Evolutionary conservation across 2,113 vertebrate species (phyloP), one percentile per base, ranked within the genome.

Genomic region (Polypterus bichir): DNA sequence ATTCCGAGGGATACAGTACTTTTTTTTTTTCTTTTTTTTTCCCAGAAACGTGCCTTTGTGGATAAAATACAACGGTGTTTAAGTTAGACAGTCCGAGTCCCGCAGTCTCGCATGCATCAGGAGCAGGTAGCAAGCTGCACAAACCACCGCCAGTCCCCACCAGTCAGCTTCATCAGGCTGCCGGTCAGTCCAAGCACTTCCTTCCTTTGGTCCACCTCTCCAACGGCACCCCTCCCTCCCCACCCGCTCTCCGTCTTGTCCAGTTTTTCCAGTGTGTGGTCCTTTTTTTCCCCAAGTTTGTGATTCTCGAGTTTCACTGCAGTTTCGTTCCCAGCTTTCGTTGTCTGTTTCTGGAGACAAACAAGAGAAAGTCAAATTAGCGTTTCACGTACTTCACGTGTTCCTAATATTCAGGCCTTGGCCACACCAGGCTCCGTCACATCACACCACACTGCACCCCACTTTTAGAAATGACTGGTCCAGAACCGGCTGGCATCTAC

Each of bases 261-360:
- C 85, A 83, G 79, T 70, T 75, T 79, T 81, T 82, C 77, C 82
- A 80, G 81, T 83, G 84, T 62, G 64, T 66, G 78, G 70, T 77
- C 61, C 54, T 72, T 76, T 83, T 78, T 72, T 68, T 63, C 70
- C 61, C 72, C 70, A 47, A 56, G 53, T 73, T 75, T 74, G 48
- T n/a, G 46, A 9, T 60, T 8, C 54, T 68, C 56, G 45, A 0
- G 0, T 1, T 6, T 98, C 92, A 98, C 88, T 98, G 96, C 53
- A 97, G 87, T 78, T 98, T 98, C 27, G 96, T 93, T 68, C 96
- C 96, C 71, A 97, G 89, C 83, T 98, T 98, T 77, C 96, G 92
- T 77, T 98, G 94, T 89, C 96, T 92, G 88, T 96, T 98, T 79
- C 96, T 97, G 76, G 46, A 73, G 65, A 1, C 11, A 44, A 62